Evolutionary conservation across 2,797 vertebrate genomes (phyloP).

Genomic region (Oreochromis mossambicus): DNA sequence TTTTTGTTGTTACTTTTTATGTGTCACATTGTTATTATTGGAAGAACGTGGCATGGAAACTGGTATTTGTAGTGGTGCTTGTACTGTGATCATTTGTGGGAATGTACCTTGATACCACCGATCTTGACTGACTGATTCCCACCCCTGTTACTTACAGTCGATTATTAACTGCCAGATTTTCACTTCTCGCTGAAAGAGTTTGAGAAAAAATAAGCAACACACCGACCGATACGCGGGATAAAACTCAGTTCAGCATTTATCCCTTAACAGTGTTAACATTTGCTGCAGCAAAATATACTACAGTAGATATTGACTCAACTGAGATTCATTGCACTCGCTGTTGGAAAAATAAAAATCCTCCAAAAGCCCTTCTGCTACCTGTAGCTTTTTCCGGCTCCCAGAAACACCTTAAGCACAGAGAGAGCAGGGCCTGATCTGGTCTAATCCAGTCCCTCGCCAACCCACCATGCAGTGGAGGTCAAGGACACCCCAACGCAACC

Average conservation of each 20-base stretch:
- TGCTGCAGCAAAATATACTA: not conserved
- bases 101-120: not conserved
- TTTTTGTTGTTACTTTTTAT: not conserved
- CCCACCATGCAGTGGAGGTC: conserved; percentile 42
- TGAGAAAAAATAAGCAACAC: accelerated
- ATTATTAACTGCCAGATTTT: not conserved
- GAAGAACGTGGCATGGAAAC: not conserved
- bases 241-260: not conserved
- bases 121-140: not conserved
- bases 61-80: not conserved
- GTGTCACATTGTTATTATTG: not conserved
- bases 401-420: not conserved
- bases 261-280: not conserved
- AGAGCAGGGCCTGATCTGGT: conserved; percentile 42
- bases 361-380: conserved; percentile 28
- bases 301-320: not conserved
- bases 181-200: not conserved
- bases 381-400: conserved; percentile 11
- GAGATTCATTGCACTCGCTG: conserved; percentile 9
- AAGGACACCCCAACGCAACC: conserved; percentile 54
- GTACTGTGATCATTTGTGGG: not conserved
- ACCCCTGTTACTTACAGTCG: not conserved
- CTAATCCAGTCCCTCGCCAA: conserved; percentile 56
- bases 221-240: not conserved
- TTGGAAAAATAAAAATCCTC: conserved; percentile 3